These are phyloP conservation scores for Caenorhabditis brenneri DNA, from an alignment of 1,140 invertebrate genomes.

Conservation along the genomic window DNA sequence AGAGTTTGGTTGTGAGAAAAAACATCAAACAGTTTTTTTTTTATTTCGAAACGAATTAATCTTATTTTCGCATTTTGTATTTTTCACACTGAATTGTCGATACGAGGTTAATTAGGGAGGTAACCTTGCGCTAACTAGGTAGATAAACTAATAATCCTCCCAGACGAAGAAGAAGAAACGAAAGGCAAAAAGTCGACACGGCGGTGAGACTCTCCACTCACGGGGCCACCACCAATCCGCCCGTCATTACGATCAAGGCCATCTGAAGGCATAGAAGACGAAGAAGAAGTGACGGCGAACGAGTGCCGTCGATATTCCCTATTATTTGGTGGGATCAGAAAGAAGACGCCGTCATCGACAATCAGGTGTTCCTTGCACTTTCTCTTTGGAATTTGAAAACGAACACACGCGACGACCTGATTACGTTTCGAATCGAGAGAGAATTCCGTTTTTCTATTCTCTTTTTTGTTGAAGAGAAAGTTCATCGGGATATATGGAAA, in stretches of 20 bases:
- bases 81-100: neutral
- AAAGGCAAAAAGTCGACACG: constrained; percentile 39
- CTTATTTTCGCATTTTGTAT: neutral
- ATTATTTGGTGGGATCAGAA: neutral
- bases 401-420: neutral
- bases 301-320: neutral
- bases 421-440: neutral
- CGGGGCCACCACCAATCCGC: constrained; percentile 26
- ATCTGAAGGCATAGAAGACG: neutral
- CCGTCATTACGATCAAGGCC: constrained; percentile 41
- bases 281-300: neutral
- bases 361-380: constrained; percentile 18
- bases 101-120: constrained; percentile 25
- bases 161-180: neutral
- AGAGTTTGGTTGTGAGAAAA: too few relatives aligned
- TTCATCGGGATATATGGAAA: neutral
- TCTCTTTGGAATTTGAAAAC: neutral
- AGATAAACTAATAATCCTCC: constrained; percentile 40
- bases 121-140: constrained; percentile 37
- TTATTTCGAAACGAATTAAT: too few relatives aligned
- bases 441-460: neutral
- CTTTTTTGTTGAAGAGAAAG: neutral
- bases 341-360: neutral
- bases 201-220: constrained; percentile 20
- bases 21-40: too few relatives aligned